phyloP scores from a whole-genome alignment of 2,888 invertebrate genomes.

The Calameuta filiformis region DNA sequence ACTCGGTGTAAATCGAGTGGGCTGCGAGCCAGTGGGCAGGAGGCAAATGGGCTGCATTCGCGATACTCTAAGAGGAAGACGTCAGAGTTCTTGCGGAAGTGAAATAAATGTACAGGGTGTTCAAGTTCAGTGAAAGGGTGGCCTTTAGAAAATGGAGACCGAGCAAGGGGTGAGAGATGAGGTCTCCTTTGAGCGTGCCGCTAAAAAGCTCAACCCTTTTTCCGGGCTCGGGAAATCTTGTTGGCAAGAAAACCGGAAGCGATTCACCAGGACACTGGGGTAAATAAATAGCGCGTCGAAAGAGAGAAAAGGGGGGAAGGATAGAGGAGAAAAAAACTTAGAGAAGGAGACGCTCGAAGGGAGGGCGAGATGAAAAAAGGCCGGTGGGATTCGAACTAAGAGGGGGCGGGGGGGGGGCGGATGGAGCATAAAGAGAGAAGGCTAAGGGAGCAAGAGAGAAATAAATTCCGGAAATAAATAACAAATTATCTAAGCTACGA shows the following conservation, averaged over 20 bases:
- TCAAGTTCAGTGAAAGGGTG: not conserved
- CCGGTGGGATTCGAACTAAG: conserved; percentile 7
- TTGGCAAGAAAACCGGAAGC: conserved; percentile 36
- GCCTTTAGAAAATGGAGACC: not conserved
- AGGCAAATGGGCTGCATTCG: no score
- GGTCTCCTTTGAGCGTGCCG: no score
- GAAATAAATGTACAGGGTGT: no score
- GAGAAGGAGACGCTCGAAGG: conserved; percentile 11
- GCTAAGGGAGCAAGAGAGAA: conserved; percentile 12
- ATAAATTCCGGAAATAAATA: conserved; percentile 38
- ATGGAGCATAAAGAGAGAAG: not conserved
- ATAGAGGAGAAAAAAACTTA: conserved; percentile 2
- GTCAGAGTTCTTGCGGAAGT: no score
- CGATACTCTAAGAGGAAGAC: no score
- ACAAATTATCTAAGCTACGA: conserved; percentile 40
- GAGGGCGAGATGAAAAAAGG: conserved; percentile 7
- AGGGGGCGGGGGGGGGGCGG: not conserved
- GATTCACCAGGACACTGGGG: conserved; percentile 28
- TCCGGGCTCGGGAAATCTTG: conserved; percentile 18
- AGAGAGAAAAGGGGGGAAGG: not conserved
- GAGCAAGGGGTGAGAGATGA: no score
- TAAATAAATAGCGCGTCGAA: conserved; percentile 30
- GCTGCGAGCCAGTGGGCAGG: no score
- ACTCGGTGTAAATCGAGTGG: no score
- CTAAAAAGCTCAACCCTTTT: conserved; percentile 5